These are phyloP conservation scores for Anguilla anguilla DNA, from an alignment of 2,797 vertebrate genomes.

Conservation along the genomic window DNA sequence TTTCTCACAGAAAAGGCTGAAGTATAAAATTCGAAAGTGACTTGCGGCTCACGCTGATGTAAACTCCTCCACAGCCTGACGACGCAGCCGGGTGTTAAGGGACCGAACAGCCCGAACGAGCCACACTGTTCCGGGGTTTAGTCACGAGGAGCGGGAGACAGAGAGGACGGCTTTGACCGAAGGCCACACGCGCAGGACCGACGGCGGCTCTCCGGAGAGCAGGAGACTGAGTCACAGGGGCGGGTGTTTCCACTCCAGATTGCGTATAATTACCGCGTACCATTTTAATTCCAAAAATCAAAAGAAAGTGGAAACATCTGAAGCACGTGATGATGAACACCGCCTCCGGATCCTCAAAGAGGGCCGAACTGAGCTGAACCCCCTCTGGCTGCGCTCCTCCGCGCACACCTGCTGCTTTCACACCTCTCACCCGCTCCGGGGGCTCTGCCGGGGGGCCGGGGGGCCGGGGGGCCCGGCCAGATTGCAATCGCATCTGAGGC, in stretches of 20 bases:
- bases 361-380: constrained; percentile 34
- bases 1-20: neutral
- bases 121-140: neutral
- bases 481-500: constrained; percentile 57
- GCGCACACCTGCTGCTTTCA: constrained; percentile 54
- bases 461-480: constrained; percentile 52
- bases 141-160: neutral
- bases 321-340: neutral
- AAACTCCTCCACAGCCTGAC: neutral
- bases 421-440: constrained; percentile 47
- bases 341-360: neutral
- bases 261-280: constrained; percentile 41
- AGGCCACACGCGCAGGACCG: neutral
- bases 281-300: neutral
- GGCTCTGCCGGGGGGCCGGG: constrained; percentile 35
- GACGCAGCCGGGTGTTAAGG: neutral
- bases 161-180: neutral
- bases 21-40: neutral
- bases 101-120: neutral
- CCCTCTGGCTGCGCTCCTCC: constrained; percentile 42
- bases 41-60: neutral
- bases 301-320: constrained; percentile 28
- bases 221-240: neutral
- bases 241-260: constrained; percentile 12
- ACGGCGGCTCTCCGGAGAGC: neutral